Percentiles rank a stretch among this genome's conserved stretches.
These are phyloP conservation scores for Actinostola sp. DNA, from an alignment of 92 coral and sea anemone species.

Conservation along the genomic window DNA sequence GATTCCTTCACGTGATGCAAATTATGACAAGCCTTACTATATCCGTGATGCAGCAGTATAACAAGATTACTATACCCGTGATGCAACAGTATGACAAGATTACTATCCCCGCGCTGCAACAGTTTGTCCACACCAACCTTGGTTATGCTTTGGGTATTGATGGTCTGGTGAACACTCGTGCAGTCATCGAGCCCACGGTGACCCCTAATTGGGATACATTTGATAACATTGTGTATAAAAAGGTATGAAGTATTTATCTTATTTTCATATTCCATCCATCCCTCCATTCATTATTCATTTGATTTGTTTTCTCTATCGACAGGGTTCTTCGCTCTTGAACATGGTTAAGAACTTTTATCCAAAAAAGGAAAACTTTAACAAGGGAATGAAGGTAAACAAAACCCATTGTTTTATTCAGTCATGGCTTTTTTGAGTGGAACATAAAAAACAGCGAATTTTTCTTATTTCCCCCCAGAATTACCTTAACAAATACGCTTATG, in stretches of 20 bases:
- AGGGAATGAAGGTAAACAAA: conserved; percentile 64
- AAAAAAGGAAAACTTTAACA: conserved; percentile 48
- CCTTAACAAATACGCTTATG: conserved; percentile 60
- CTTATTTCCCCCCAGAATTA: conserved; percentile 55
- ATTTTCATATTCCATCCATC: neutral
- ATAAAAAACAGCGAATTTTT: no score
- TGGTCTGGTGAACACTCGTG: conserved; percentile 32
- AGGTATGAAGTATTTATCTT: neutral
- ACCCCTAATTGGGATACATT: conserved; percentile 21
- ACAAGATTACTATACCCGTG: no score
- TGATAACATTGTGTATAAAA: conserved; percentile 44
- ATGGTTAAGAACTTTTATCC: conserved; percentile 63
- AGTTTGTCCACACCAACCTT: conserved; percentile 34
- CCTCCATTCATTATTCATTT: neutral
- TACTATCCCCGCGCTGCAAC: no score
- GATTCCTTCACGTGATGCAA: no score
- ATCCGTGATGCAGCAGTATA: no score
- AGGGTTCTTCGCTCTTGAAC: conserved; percentile 82
- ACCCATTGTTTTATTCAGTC: no score
- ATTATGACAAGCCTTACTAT: no score
- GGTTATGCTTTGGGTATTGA: conserved; percentile 36
- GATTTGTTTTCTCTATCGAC: neutral
- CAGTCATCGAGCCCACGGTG: conserved; percentile 13
- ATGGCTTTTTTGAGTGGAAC: no score
- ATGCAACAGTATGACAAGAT: no score